A percentile compares a stretch with the other conserved stretches of the same genome.
phyloP scores from a whole-genome alignment of 2,888 invertebrate genomes.

The Tachina lurida region DNA sequence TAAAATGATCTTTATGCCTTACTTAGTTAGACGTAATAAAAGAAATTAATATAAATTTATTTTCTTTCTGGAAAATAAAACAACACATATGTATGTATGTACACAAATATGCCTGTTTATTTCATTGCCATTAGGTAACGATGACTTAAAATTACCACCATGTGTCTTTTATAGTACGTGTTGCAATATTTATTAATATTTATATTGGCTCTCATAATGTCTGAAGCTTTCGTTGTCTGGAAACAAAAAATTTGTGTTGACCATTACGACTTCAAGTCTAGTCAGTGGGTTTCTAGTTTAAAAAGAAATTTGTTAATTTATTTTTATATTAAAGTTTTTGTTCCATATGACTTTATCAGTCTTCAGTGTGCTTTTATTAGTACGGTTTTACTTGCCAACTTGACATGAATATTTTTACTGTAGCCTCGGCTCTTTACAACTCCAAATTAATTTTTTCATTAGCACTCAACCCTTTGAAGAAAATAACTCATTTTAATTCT shows the following conservation, averaged over 20 bases:
- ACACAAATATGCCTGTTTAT: neutral
- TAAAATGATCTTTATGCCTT: neutral
- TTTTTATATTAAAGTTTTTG: slow-evolving; percentile 12
- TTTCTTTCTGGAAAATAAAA: slow-evolving; percentile 4
- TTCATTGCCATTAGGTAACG: slow-evolving; percentile 57
- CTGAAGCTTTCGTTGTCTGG: slow-evolving; percentile 25
- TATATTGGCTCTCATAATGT: slow-evolving; percentile 31
- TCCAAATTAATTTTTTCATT: slow-evolving; percentile 4
- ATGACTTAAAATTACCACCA: slow-evolving; percentile 38
- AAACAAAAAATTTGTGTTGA: slow-evolving; percentile 32
- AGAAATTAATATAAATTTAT: slow-evolving; percentile 8
- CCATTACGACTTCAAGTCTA: slow-evolving; percentile 30
- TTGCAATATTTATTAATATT: slow-evolving; percentile 21
- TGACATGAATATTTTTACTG: slow-evolving; percentile 28
- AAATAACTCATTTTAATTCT: neutral
- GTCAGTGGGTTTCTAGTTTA: slow-evolving; percentile 58
- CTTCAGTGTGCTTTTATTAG: slow-evolving; percentile 24
- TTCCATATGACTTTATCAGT: slow-evolving; percentile 24
- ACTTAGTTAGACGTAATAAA: slow-evolving; percentile 7
- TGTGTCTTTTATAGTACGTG: slow-evolving; percentile 10
- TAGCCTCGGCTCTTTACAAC: neutral
- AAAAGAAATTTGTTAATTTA: slow-evolving; percentile 56
- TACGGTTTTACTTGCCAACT: slow-evolving; percentile 38
- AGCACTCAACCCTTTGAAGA: neutral
- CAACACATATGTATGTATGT: neutral